A percentile compares a stretch with the other conserved stretches of the same genome.
Evolutionary conservation across 2,888 invertebrate genomes (phyloP).

Genomic region (Metopia argyrocephala): DNA sequence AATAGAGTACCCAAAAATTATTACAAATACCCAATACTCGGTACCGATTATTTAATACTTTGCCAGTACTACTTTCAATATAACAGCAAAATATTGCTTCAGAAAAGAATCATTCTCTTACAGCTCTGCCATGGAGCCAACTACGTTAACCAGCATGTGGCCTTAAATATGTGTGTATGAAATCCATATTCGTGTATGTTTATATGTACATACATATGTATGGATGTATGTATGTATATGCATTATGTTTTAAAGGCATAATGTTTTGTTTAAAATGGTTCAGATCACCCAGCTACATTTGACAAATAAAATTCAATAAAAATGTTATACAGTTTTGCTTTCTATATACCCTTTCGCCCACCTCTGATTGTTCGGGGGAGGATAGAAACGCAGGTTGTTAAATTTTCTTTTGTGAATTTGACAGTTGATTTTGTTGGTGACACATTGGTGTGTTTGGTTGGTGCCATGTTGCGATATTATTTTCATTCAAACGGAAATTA

Average conservation of each 20-base stretch:
- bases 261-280: slow-evolving; percentile 45
- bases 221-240: slow-evolving; percentile 8
- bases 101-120: too few species aligned
- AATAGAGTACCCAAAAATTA: too few species aligned
- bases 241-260: slow-evolving; percentile 25
- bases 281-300: slow-evolving; percentile 55
- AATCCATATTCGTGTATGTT: slow-evolving; percentile 13
- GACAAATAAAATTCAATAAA: slow-evolving; percentile 63
- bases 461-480: slow-evolving; percentile 65
- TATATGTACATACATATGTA: neutral
- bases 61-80: too few species aligned
- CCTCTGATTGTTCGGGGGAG: neutral
- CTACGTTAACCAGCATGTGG: neutral
- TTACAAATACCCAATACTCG: too few species aligned
- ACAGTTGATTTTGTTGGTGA: slow-evolving; percentile 54
- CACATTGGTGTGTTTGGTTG: slow-evolving; percentile 59
- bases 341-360: neutral
- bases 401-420: slow-evolving; percentile 57
- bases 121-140: too few species aligned
- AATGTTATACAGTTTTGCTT: slow-evolving; percentile 53
- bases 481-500: slow-evolving; percentile 66
- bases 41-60: too few species aligned
- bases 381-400: slow-evolving; percentile 21
- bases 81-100: too few species aligned
- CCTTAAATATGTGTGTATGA: neutral